These are phyloP conservation scores for Rattus rattus DNA, from an alignment of 2,113 vertebrate species.

Conservation along the genomic window DNA sequence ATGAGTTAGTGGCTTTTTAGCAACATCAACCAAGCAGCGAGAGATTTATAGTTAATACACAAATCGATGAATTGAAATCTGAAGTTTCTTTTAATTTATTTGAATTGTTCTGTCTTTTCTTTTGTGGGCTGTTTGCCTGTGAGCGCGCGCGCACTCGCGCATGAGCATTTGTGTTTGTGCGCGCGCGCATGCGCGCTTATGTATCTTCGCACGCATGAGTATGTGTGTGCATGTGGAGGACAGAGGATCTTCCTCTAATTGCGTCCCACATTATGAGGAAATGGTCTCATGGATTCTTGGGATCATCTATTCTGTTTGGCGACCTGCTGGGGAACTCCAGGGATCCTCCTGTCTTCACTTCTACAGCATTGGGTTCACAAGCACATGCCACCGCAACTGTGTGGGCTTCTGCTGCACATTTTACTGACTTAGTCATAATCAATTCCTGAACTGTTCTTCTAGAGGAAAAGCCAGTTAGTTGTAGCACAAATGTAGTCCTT, in stretches of 20 bases:
- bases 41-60: not conserved
- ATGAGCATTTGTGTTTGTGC: not conserved
- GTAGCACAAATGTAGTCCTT: not conserved
- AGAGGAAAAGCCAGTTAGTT: conserved; percentile 14
- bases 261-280: not conserved
- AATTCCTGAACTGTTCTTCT: not conserved
- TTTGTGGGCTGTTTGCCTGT: not conserved
- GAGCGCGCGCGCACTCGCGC: too few species aligned
- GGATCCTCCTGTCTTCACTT: not conserved
- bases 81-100: not conserved
- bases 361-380: not conserved
- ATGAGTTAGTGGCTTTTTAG: conserved; percentile 9
- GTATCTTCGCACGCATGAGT: not conserved
- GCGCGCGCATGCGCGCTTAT: rapidly evolving
- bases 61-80: conserved; percentile 37
- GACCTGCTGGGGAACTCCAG: not conserved
- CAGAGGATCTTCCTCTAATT: not conserved
- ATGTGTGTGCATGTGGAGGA: not conserved
- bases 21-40: conserved; percentile 34
- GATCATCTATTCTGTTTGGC: not conserved
- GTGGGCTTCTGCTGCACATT: not conserved
- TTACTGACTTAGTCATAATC: not conserved
- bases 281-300: not conserved
- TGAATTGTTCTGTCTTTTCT: not conserved
- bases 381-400: not conserved